Base-by-base conservation (phyloP, 2,113 vertebrate genomes). In the Tretioscincus oriximinensis region DNA sequence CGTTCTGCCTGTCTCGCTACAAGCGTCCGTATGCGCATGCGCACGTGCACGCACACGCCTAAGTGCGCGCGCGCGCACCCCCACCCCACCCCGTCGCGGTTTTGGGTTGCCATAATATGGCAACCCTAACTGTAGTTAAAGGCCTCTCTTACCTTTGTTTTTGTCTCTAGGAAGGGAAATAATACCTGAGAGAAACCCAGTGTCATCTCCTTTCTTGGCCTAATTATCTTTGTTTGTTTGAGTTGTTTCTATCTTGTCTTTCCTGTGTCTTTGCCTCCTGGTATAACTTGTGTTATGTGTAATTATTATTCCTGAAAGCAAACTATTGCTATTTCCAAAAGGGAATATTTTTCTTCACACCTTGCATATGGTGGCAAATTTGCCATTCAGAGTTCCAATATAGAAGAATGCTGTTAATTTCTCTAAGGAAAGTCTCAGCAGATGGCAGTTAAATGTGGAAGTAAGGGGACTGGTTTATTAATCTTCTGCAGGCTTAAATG, bases 381-480 rank as follows among this genome's bases (percentile, higher is more conserved):
- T 73, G 69, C 70, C 69, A 78, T 72, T 72, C 26, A 65, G 35
- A 65, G 21, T 66, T 83, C 70, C 60, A 72, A 31, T 29, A 54
- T 41, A 28, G 76, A 66, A 77, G 76, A 66, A 77, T 78, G 69
- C 18, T 54, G 68, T 78, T 83, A 65, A 83, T 72, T 83, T 78
- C 69, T 77, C 76, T 31, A 77, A 60, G 81, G 76, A 77, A 68
- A 66, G 54, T 68, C 45, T 66, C 60, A 66, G 76, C 81, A 83
- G 74, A 78, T 83, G 81, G 69, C 60, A 83, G 61, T 66, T 66
- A 83, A 77, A 82, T 78, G 66, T 16, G 41, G 73, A 82, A 76
- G 41, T 47, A 61, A 70, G 45, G 73, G 54, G 67, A 61, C 70
- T 51, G 66, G 28, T 79, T 79, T 76, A 76, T 70, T 69, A 63